Evolutionary conservation across 35 echinoderm and acorn worm genomes (phyloP), one percentile per base, ranked within the genome.

Genomic region (Ophioderma brevispina): DNA sequence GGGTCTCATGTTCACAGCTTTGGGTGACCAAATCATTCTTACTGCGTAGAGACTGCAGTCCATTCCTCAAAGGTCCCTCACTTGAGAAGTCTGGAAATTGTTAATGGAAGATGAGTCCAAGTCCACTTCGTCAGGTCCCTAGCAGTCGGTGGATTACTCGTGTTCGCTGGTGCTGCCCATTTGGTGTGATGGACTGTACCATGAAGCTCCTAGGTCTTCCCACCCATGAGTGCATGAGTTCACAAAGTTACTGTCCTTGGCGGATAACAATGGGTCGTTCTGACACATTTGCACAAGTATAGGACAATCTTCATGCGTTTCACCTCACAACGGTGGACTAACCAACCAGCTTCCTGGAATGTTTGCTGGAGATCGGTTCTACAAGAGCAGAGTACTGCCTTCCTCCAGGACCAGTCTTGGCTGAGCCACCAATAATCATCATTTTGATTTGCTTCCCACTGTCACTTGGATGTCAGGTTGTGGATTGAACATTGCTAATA

Each of bases 201-300:
- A 21, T 31, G 78, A 11, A 15, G 21, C 1, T 37, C 34, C 37
- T n/a, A n/a, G n/a, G n/a, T n/a, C n/a, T n/a, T n/a, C 8, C 50
- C 18, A 83, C 33, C 81, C 34, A 25, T 39, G 32, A 83, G 13
- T 2, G 33, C 13, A 5, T 39, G 50, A 39, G 50, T 31, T 42
- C 40, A 46, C 1, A 46, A 31, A 21, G 50, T 39, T 18, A 31
- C 18, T 13, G 37, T 83, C 31, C 50, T 83, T 43, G 37, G 6
- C 25, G 81, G 50, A 49, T 39, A 31, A 19, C 19, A 46, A 49
- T 0, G 17, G 81, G 40, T 13, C 31, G 23, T 19, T 39, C 40
- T n/a, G 81, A 83, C 31, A 83, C 17, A 46, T 83, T 83, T 46
- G 33, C 21, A 83, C n/a, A 17, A 39, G 23, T 5, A 83, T 46